These are phyloP conservation scores for Heteromormyrus szaboi DNA, from an alignment of 2,797 vertebrate species.

Conservation along the genomic window DNA sequence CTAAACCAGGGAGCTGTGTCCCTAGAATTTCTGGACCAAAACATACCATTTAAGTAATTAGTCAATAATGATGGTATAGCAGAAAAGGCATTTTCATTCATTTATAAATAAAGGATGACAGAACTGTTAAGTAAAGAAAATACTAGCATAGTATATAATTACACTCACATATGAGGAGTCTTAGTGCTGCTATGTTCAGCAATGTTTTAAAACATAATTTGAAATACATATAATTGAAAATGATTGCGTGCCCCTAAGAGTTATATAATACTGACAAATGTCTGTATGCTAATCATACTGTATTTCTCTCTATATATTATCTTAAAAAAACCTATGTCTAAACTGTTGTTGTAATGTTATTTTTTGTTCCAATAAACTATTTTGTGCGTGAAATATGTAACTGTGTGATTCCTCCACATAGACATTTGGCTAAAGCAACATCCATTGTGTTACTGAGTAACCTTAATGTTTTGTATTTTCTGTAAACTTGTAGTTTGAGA, in stretches of 20 bases:
- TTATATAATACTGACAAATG: not conserved
- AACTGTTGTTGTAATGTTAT: not conserved
- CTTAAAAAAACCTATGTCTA: not conserved
- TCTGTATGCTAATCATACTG: not conserved
- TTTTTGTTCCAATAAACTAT: conserved; percentile 2
- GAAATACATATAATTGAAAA: not conserved
- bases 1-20: not conserved
- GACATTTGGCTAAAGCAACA: not conserved
- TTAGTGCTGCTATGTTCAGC: not conserved
- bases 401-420: not conserved
- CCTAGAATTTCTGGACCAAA: not conserved
- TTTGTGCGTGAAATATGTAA: not conserved
- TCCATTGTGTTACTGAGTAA: not conserved
- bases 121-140: not conserved
- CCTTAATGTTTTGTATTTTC: not conserved
- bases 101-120: not conserved
- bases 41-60: not conserved
- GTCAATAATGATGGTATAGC: not conserved
- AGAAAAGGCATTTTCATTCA: not conserved
- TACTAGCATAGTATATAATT: not conserved
- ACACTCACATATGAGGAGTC: not conserved
- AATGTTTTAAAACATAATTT: not conserved
- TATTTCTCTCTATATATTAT: not conserved
- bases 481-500: not conserved
- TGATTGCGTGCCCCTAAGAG: not conserved